A percentile compares a stretch with the other conserved stretches of the same genome.
These are phyloP conservation scores for Eupithecia exiguata DNA, from an alignment of 2,888 invertebrate genomes.

Conservation along the genomic window DNA sequence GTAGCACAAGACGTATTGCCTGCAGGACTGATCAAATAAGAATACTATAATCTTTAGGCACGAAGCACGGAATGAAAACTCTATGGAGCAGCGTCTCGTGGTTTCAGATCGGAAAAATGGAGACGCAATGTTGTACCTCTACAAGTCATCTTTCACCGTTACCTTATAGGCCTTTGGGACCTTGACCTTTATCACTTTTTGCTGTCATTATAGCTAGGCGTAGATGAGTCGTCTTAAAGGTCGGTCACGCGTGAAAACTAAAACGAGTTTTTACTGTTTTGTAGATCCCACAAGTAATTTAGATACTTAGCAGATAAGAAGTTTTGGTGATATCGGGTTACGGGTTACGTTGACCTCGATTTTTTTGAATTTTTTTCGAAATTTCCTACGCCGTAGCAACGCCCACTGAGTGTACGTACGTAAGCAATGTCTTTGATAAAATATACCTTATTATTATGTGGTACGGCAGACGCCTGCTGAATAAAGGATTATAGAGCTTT, in stretches of 20 bases:
- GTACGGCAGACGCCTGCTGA: constrained; percentile 49
- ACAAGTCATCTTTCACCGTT: not conserved
- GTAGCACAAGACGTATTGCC: constrained; percentile 18
- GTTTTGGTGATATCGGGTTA: no score
- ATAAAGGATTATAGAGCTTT: constrained; percentile 53
- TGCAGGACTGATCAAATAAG: not conserved
- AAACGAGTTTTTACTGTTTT: no score
- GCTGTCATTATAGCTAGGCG: no score
- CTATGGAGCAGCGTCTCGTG: not conserved
- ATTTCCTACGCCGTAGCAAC: not conserved
- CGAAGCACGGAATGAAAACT: not conserved
- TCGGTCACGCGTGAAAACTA: no score
- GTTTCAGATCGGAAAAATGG: not conserved
- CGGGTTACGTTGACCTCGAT: no score
- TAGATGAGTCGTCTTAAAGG: no score
- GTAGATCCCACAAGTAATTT: no score
- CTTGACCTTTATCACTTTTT: not conserved
- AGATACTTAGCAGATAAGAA: no score
- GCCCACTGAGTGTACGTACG: constrained; percentile 37
- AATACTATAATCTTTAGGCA: not conserved
- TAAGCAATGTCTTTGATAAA: constrained; percentile 70
- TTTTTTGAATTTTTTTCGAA: not conserved
- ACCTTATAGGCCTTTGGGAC: not conserved
- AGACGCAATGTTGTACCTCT: not conserved
- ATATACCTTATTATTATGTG: constrained; percentile 71